Evolutionary conservation across 2,888 invertebrate genomes (phyloP), one percentile per base, ranked within the genome.

Genomic region (Spodoptera exigua): DNA sequence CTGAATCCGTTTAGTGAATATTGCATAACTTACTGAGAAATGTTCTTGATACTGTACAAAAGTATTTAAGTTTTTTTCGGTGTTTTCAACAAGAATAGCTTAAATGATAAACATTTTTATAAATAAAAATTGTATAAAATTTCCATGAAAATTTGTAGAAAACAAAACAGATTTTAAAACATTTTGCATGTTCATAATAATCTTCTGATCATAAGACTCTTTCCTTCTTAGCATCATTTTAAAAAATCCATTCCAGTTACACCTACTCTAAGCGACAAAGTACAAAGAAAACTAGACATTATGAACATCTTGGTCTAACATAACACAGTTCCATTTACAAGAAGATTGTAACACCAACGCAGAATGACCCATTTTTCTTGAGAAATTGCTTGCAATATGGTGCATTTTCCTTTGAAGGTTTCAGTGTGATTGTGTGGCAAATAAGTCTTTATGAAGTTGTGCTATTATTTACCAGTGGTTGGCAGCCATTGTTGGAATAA

Each of bases 341-440:
- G 4, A 7, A 12, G 27, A 47, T 32, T 40, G 21, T 32, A 41
- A 34, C 51, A 70, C 40, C 61, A 34, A 59, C 41, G 35, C 7
- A 52, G 39, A 27, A 27, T 61, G 49, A 66, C 67, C 61, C 21
- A 66, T 46, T 75, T 75, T 34, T 44, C 11, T 13, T 43, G 34
- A 40, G 47, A 55, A 58, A 52, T 57, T 54, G 56, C 14, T 35
- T 39, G 27, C 46, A 74, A 74, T 65, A 55, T 40, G 21, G 39
- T 39, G 21, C 59, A 66, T 66, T 71, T 34, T 36, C 21, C 34
- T 60, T 48, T 35, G 51, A 49, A 61, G 21, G 21, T 10, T 57
- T 52, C 13, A 59, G 57, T 54, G 32, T 14, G 14, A 51, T 53
- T 53, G 43, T 46, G 41, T 21, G 16, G 17, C 21, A 17, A 34